Evolutionary conservation across 2,888 invertebrate genomes (phyloP).

Genomic region (Ernsta delagoae): DNA sequence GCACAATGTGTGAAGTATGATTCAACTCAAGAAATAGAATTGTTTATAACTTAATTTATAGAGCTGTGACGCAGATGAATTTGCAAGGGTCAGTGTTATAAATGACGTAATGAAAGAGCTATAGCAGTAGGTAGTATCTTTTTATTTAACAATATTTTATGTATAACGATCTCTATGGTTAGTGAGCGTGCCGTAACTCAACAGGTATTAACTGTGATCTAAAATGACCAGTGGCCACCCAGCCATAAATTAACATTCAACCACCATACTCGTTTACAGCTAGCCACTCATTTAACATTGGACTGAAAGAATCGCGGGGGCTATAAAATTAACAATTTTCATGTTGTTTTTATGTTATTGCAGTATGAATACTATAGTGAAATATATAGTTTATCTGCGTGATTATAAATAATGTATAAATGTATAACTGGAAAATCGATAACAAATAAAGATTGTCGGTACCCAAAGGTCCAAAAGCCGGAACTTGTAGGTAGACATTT

Average conservation of each 20-base stretch:
- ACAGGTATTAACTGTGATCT: constrained; percentile 79
- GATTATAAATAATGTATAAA: too few species aligned
- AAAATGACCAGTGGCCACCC: constrained; percentile 69
- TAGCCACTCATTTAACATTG: constrained; percentile 21
- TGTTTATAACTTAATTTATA: too few species aligned
- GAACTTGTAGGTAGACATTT: too few species aligned
- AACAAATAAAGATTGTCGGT: too few species aligned
- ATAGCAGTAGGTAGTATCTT: too few species aligned
- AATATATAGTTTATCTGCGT: not conserved
- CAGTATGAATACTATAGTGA: not conserved
- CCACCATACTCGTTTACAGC: constrained; percentile 17
- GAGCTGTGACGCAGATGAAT: too few species aligned
- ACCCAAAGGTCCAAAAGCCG: too few species aligned
- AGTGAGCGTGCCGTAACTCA: constrained; percentile 74
- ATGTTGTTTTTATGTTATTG: constrained; percentile 3
- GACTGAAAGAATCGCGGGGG: constrained; percentile 12
- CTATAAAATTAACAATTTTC: constrained; percentile 22
- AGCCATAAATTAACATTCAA: constrained; percentile 61
- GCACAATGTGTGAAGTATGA: too few species aligned
- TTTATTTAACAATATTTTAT: not conserved
- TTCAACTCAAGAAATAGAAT: too few species aligned
- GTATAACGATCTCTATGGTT: not conserved
- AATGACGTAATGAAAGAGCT: too few species aligned
- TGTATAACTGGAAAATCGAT: too few species aligned
- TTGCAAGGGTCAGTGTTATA: too few species aligned